phyloP scores from a whole-genome alignment of 2,113 vertebrate genomes.

The Muntiacus muntjak region DNA sequence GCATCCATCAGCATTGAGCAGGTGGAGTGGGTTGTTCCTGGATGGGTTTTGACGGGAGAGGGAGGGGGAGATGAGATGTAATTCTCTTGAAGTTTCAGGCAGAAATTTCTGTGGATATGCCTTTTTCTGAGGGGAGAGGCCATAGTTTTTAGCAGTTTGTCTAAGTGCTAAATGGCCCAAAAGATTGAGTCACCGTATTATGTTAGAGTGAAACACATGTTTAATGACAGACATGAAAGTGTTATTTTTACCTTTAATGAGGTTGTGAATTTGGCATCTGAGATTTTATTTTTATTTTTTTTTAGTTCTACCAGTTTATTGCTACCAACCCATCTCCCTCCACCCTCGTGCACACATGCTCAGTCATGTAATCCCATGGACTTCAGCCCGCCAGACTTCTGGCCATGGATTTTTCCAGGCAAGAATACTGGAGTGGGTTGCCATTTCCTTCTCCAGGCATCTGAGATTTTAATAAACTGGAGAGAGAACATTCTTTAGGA shows the following conservation, averaged over 20 bases:
- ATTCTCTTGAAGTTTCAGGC: neutral
- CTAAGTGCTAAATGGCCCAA: neutral
- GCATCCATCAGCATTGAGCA: neutral
- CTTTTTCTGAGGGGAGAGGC: neutral
- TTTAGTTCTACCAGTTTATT: too few relatives aligned
- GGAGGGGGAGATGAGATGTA: neutral
- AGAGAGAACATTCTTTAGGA: neutral
- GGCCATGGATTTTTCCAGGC: too few relatives aligned
- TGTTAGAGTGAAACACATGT: neutral
- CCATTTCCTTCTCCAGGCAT: too few relatives aligned
- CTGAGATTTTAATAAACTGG: neutral
- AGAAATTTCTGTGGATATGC: neutral
- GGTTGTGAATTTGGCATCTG: neutral
- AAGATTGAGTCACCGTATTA: neutral
- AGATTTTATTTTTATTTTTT: neutral
- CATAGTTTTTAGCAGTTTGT: neutral
- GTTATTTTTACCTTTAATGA: neutral
- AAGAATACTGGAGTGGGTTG: too few relatives aligned
- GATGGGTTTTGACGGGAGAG: neutral
- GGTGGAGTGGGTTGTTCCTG: neutral
- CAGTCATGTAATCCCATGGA: too few relatives aligned
- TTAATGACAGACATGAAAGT: neutral
- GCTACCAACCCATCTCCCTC: too few relatives aligned
- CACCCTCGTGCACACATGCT: too few relatives aligned
- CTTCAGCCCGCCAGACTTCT: too few relatives aligned